These are phyloP conservation scores for Arenicola marina DNA, from an alignment of 2,888 invertebrate genomes.

Conservation along the genomic window DNA sequence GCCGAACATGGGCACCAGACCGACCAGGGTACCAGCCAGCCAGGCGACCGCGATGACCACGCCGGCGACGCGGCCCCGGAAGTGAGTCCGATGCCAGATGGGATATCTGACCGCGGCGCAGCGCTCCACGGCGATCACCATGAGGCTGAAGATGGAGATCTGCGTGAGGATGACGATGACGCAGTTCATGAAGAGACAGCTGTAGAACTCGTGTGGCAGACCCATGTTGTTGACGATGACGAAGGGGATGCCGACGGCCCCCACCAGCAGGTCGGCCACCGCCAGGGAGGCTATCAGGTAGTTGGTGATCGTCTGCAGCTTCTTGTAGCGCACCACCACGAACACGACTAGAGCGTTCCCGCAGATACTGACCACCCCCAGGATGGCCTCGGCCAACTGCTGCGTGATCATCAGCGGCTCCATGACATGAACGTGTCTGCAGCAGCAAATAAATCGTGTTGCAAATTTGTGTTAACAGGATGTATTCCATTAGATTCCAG, in stretches of 20 bases:
- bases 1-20: conserved; percentile 52
- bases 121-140: conserved; percentile 53
- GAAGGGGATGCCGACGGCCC: conserved; percentile 28
- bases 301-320: conserved; percentile 19
- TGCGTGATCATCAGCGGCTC: conserved; percentile 1
- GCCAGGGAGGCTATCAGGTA: conserved; percentile 27
- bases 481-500: too few species aligned
- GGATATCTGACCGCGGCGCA: conserved; percentile 53
- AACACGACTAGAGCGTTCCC: conserved; percentile 23
- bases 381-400: conserved; percentile 4
- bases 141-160: conserved; percentile 53
- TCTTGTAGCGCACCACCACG: too few species aligned
- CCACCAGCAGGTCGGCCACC: conserved; percentile 25
- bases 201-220: too few species aligned
- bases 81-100: conserved; percentile 42
- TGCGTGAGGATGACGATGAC: conserved; percentile 51
- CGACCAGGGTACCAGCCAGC: conserved; percentile 46
- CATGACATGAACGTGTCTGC: too few species aligned
- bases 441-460: too few species aligned
- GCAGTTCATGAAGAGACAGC: conserved; percentile 43
- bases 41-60: conserved; percentile 41
- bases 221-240: too few species aligned
- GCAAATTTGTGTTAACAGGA: too few species aligned
- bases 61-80: conserved; percentile 40
- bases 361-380: conserved; percentile 1